Percentiles rank a stretch among this genome's conserved stretches.
phyloP scores from a whole-genome alignment of 2,888 invertebrate genomes.

The Neelides folsomi region DNA sequence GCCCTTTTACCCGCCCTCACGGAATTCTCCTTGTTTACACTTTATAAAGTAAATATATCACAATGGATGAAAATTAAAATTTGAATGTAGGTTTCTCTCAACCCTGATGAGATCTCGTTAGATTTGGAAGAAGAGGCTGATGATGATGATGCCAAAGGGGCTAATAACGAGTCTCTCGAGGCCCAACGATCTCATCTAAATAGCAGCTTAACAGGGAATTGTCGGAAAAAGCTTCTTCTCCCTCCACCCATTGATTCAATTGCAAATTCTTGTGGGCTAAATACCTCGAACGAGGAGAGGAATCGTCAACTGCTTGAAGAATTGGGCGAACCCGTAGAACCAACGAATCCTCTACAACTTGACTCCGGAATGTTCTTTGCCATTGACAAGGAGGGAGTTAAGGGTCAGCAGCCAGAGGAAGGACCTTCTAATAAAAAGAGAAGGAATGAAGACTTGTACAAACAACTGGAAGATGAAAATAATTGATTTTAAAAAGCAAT shows the following conservation, averaged over 20 bases:
- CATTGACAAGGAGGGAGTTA: slow-evolving; percentile 5
- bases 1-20: too few relatives aligned
- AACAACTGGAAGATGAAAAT: background rate
- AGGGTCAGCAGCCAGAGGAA: background rate
- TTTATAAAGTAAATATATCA: too few relatives aligned
- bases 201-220: slow-evolving; percentile 4
- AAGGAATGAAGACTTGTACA: background rate
- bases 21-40: too few relatives aligned
- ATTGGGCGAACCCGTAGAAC: too few relatives aligned
- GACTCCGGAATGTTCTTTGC: background rate
- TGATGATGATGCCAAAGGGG: background rate
- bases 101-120: slow-evolving; percentile 35
- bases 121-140: slow-evolving; percentile 32
- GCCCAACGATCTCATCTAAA: background rate
- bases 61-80: background rate
- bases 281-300: background rate
- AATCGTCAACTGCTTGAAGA: slow-evolving; percentile 2
- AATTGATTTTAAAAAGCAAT: background rate
- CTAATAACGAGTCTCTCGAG: slow-evolving; percentile 3
- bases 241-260: slow-evolving; percentile 19
- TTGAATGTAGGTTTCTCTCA: slow-evolving; percentile 19
- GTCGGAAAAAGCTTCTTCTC: slow-evolving; percentile 14
- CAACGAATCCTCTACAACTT: too few relatives aligned
- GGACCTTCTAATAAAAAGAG: background rate
- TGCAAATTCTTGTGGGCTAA: background rate